Percentiles rank a stretch among this genome's conserved stretches.
Conservation (phyloP, 2,113 vertebrate genomes). For the Trichomycterus rosablanca region DNA sequence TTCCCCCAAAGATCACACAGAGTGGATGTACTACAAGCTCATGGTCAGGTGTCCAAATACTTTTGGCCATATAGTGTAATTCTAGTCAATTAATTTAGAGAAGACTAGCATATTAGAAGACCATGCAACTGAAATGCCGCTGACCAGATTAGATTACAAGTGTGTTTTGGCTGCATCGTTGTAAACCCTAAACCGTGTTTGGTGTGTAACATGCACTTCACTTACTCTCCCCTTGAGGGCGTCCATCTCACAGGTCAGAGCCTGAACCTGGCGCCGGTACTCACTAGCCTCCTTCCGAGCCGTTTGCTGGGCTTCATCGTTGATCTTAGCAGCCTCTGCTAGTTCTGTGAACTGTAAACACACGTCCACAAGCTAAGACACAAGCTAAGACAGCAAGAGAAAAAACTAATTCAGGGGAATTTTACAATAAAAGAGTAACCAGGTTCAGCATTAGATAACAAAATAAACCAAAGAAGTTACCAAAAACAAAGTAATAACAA, state of each 20-base stretch:
- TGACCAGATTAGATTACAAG: too few relatives aligned
- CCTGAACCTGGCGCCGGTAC: conserved; percentile 90
- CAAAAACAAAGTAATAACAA: too few relatives aligned
- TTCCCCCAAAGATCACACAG: too few relatives aligned
- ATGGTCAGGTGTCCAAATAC: too few relatives aligned
- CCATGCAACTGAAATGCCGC: too few relatives aligned
- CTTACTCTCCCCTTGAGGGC: conserved; percentile 93
- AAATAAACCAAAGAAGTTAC: too few relatives aligned
- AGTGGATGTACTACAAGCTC: too few relatives aligned
- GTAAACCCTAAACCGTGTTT: not conserved
- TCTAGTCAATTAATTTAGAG: too few relatives aligned
- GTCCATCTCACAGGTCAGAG: conserved; percentile 90
- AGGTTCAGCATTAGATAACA: not conserved
- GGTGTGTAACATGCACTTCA: conserved; percentile 36
- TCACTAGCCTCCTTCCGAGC: conserved; percentile 91
- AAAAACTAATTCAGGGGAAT: not conserved
- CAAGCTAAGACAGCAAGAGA: conserved; percentile 11
- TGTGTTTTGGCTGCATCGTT: too few relatives aligned
- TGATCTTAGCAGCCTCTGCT: conserved; percentile 84
- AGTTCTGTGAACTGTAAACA: conserved; percentile 85
- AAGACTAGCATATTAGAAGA: too few relatives aligned
- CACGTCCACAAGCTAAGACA: not conserved
- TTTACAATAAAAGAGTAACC: not conserved
- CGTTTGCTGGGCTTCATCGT: conserved; percentile 83
- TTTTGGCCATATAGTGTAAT: too few relatives aligned